phyloP scores from a whole-genome alignment of 1,140 invertebrate species.

The Teleopsis dalmanni region DNA sequence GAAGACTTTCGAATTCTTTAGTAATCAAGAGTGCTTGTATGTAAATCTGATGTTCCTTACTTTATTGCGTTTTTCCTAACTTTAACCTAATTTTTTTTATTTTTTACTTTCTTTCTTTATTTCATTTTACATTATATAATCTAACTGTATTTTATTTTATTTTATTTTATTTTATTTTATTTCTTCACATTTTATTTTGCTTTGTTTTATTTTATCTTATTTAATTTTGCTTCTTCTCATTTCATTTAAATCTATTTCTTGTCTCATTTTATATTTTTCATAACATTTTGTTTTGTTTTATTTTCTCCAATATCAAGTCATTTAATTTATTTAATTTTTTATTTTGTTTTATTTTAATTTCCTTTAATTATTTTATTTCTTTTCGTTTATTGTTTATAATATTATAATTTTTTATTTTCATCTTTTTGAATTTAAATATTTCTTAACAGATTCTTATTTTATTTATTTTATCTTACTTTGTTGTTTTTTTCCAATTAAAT shows the following conservation, averaged over 20 bases:
- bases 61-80: not conserved
- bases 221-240: not conserved
- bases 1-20: too few relatives aligned
- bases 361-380: not conserved
- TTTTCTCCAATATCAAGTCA: not conserved
- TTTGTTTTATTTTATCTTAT: not conserved
- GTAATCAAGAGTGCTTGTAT: too few relatives aligned
- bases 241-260: not conserved
- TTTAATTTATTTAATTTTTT: not conserved
- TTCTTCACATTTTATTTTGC: not conserved
- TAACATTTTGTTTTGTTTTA: not conserved
- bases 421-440: too few relatives aligned
- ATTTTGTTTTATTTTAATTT: not conserved
- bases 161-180: not conserved
- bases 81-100: not conserved
- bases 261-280: not conserved
- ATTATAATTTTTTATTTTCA: not conserved
- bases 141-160: not conserved
- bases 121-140: not conserved
- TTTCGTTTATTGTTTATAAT: not conserved
- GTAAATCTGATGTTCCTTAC: too few relatives aligned
- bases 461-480: too few relatives aligned
- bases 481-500: not conserved
- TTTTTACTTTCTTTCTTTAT: not conserved
- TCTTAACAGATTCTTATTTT: too few relatives aligned